These are phyloP conservation scores for Byasa hedistus DNA, from an alignment of 2,888 invertebrate genomes.

Conservation along the genomic window DNA sequence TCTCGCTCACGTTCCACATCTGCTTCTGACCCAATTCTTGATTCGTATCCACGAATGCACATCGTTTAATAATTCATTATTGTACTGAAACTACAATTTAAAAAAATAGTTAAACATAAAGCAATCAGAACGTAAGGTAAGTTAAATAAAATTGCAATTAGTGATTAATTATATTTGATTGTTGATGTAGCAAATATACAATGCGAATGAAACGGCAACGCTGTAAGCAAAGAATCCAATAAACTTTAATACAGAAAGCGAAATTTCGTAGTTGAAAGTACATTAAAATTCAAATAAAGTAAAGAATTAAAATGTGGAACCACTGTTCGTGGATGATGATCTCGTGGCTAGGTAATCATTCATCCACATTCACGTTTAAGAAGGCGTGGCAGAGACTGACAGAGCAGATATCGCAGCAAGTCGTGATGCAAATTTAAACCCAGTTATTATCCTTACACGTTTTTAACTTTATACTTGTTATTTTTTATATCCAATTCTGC, in stretches of 20 bases:
- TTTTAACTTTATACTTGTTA: conserved; percentile 1
- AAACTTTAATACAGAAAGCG: no score
- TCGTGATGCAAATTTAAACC: conserved; percentile 3
- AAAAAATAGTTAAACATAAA: no score
- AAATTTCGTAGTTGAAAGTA: no score
- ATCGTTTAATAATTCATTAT: background rate
- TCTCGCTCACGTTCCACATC: conserved; percentile 26
- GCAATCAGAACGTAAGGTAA: no score
- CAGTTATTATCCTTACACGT: background rate
- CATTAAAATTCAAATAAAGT: no score
- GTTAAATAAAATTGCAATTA: no score
- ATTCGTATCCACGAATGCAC: conserved; percentile 11
- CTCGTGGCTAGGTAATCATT: conserved; percentile 3
- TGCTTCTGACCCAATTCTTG: conserved; percentile 26
- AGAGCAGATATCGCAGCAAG: conserved; percentile 1
- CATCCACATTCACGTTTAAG: conserved; percentile 3
- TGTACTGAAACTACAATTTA: background rate
- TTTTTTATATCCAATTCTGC: conserved; percentile 1
- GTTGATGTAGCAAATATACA: no score
- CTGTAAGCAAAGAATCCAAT: no score
- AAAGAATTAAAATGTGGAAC: no score
- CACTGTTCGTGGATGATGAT: no score
- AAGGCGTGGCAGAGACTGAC: conserved; percentile 6
- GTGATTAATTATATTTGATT: no score
- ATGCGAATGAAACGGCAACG: no score